Evolutionary conservation across 2,888 invertebrate species (phyloP).

Genomic region (Ernsta delagoae): DNA sequence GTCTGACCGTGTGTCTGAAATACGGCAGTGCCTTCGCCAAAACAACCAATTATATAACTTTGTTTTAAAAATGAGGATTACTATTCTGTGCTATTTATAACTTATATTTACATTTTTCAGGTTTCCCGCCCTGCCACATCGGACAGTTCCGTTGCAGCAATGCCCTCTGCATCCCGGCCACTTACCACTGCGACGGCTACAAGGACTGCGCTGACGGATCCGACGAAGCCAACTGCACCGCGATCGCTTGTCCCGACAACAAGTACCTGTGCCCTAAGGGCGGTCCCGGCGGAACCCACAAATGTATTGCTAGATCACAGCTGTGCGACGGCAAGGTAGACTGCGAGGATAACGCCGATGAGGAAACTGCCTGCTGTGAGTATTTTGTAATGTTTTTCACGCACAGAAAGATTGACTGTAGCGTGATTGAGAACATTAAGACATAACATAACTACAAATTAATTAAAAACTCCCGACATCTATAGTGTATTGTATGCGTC

Average conservation of each 20-base stretch:
- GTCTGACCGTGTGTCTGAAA: too few species aligned
- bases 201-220: conserved; percentile 96
- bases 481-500: too few species aligned
- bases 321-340: conserved; percentile 96
- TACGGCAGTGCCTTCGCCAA: too few species aligned
- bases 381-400: not conserved
- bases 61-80: too few species aligned
- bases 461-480: too few species aligned
- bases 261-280: conserved; percentile 95
- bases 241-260: conserved; percentile 94
- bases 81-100: too few species aligned
- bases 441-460: too few species aligned
- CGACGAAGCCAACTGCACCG: conserved; percentile 95
- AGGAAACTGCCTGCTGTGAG: conserved; percentile 95
- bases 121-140: conserved; percentile 94
- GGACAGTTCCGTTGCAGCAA: conserved; percentile 97
- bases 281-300: conserved; percentile 88
- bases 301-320: conserved; percentile 94
- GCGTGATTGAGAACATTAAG: too few species aligned
- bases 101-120: conserved; percentile 69
- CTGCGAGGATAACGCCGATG: conserved; percentile 96
- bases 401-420: too few species aligned
- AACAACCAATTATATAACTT: too few species aligned
- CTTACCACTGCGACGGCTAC: conserved; percentile 94
- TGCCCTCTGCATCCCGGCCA: conserved; percentile 95